Evolutionary conservation across 1,140 invertebrate species (phyloP), one percentile per base, ranked within the genome.

Genomic region (Drosophila varians): DNA sequence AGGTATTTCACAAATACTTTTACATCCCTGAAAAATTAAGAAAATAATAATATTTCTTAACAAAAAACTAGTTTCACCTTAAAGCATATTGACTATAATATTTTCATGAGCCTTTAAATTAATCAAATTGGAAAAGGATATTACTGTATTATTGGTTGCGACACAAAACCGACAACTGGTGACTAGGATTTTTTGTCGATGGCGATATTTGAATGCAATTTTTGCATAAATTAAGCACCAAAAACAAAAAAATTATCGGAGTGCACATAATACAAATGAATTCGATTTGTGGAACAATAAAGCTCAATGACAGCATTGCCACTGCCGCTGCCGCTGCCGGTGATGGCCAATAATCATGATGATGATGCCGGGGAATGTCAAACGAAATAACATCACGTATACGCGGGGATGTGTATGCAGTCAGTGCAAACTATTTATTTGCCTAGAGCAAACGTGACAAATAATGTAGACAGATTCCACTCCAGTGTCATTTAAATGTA

Each of bases 261-360:
- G 49, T 55, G 47, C 38, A 61, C 47, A 58, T 74, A 80, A 86
- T 86, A 86, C 80, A 86, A 86, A 86, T 86, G 82, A 87, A 86
- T 86, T 86, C 82, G 82, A 86, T 86, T 86, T 86, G 80, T 62
- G 73, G 80, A 86, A 86, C 82, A 86, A 86, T 87, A 80, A 86
- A 76, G 82, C 82, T 73, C 80, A 87, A 87, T 86, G 82, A 55
- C 42, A 26, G 48, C 54, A 57, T 74, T 26, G 60, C 53, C 40
- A 61, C 79, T 26, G 60, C 53, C 40, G 48, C 79, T 26, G 60
- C 53, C 40, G 48, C 74, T 75, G 52, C 73, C 75, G 79, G 57
- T 87, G 76, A 71, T 57, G 73, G 70, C 45, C 70, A 65, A 74
- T 64, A 42, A 61, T 72, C 47, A 26, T 18, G 31, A 46, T 36